Evolutionary conservation across 2,113 vertebrate species (phyloP), one percentile per base, ranked within the genome.

Genomic region (Bothrops jararaca): DNA sequence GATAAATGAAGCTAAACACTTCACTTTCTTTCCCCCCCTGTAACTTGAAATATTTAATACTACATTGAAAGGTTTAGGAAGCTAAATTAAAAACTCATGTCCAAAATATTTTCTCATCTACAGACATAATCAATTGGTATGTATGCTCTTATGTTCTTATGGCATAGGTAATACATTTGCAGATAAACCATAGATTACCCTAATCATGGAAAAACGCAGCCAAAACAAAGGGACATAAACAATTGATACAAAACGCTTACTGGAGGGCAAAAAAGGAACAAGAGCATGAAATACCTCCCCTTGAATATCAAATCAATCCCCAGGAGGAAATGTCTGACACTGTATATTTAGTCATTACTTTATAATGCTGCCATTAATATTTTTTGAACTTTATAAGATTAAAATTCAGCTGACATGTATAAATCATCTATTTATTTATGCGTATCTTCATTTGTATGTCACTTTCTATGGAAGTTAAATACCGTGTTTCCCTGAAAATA

Each of bases 401-500:
- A 92, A 92, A 93, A 89, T 93, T 20, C 57, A 53, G 34, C 22
- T 57, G 5, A 56, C 3, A 53, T 0, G 48, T 87, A 0, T 89
- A 22, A 85, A 93, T 93, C 93, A 48, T 22, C 48, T 93, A 92
- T 58, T 88, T 95, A 4, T 93, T 50, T 6, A 92, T 45, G 89
- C 53, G 22, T 53, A 88, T 89, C 53, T 56, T 80, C 88, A 89
- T 8, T 85, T 94, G 58, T 92, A 20, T 95, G 53, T 15, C 50
- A 89, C 60, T 85, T 96, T 93, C 69, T 60, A 0, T 69, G 20
- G 15, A 57, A 87, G n/a, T 3, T 88, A 92, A 91, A 90, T 90
- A 89, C 90, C 1, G 7, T 50, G 48, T 50, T 50, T 50, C 48
- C 48, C 48, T 50, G 48, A 50, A 50, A 50, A 50, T 50, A 50